Evolutionary conservation across 2,113 vertebrate genomes (phyloP), one percentile per base, ranked within the genome.

Genomic region (Neolamprologus hecqui): DNA sequence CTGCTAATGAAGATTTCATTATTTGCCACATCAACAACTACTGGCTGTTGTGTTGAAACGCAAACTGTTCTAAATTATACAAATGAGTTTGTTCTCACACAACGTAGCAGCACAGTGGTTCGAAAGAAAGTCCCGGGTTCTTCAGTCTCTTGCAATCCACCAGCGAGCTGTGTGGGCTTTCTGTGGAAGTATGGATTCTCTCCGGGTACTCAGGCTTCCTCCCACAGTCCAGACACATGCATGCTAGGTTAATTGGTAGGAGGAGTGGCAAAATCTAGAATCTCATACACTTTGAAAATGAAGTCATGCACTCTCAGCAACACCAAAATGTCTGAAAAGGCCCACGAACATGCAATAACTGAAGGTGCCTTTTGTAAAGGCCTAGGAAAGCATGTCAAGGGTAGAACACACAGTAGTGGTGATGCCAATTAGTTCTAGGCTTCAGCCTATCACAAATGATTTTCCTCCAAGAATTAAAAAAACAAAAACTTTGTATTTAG

Each of bases 141-240:
- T 65, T 65, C 4, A 12, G 5, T 65, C 31, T 65, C 1, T 7
- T 26, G 37, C n/a, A 42, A 73, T 73, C 65, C 21, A 73, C 37
- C 37, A 45, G 68, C 0, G 4, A 9, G 8, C 68, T 17, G 21
- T 28, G 40, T 23, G 68, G 68, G 5, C 21, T 73, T 45, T 73
- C 68, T 26, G 68, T 73, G 68, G 68, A 70, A 70, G 37, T 70
- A 42, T 70, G 7, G 37, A 70, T 65, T 65, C 60, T 65, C 60
- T 65, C 33, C 4, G 35, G n/a, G n/a, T 70, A 7, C 12, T 70
- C 60, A 37, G 33, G 60, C 60, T 40, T 42, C 63, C 35, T 42
- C 63, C 63, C 35, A 14, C 35, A 42, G 63, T 70, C 35, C 63
- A 65, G 60, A 70, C 35, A 4, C 35, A 70, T 70, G 63, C 63